Evolutionary conservation across 2,888 invertebrate genomes (phyloP), one percentile per base, ranked within the genome.

Genomic region (Cactoblastis cactorum): DNA sequence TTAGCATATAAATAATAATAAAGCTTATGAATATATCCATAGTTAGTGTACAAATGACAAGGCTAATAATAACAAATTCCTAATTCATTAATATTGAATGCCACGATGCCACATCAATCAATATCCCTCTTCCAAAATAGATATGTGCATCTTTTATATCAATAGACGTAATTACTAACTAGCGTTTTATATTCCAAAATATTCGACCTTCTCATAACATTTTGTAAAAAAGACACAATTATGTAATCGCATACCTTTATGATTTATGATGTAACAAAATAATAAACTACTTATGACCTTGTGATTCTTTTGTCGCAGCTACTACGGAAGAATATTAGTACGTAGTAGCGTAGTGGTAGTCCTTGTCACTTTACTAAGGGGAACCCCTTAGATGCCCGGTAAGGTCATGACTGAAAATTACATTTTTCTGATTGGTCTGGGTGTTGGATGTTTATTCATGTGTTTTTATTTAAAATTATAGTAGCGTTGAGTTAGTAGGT

Each of bases 161-260:
- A 17, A 32, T 43, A 9, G 12, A 4, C 17, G 12, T 43, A 14
- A 43, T 43, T 43, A 43, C 28, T 11, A 32, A 11, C 12, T 8
- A 14, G 11, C 14, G 8, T 24, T 43, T 11, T n/a, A 58, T 61
- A 56, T 54, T 59, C 47, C 17, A 32, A 15, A 28, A n/a, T 32
- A 43, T 28, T 43, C 28, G 43, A 43, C 43, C 43, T 43, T 43
- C 43, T 43, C 43, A 9, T 43, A 15, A 43, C 15, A 32, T 43
- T 43, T 43, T 24, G 28, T 28, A 9, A 43, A 11, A 28, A 43
- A 43, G 14, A 28, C 14, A 54, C 53, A 56, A 33, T 39, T 35
- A 47, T 41, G 49, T 48, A 22, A 53, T 35, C 38, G 33, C 35
- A 43, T 32, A 28, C n/a, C n/a, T n/a, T n/a, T 43, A 28, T 32